phyloP scores from a whole-genome alignment of 2,113 vertebrate species.

The Channa maculata region DNA sequence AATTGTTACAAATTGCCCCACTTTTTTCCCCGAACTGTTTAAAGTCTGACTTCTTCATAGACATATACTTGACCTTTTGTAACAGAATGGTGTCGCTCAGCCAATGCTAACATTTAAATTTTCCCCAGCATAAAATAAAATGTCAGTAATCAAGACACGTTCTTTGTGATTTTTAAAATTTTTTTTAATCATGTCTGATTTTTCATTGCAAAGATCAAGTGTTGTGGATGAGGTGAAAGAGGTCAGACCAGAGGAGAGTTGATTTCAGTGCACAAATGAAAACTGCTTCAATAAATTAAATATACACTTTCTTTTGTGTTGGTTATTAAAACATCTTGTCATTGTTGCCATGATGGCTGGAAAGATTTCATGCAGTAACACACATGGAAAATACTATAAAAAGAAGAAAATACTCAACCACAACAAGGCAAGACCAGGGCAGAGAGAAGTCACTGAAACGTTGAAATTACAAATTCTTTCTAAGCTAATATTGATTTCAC shows the following conservation, averaged over 20 bases:
- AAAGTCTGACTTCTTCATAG: slow-evolving; percentile 55
- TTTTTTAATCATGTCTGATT: slow-evolving; percentile 62
- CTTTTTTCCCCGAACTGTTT: slow-evolving; percentile 22
- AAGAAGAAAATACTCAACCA: slow-evolving; percentile 22
- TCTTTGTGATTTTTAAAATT: slow-evolving; percentile 27
- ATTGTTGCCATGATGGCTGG: not conserved
- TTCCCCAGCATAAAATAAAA: slow-evolving; percentile 74
- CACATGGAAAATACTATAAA: slow-evolving; percentile 28
- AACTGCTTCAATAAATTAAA: slow-evolving; percentile 80
- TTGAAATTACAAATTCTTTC: not conserved
- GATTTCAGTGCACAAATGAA: slow-evolving; percentile 75
- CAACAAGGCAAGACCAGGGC: slow-evolving; percentile 24
- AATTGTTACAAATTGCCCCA: slow-evolving; percentile 27
- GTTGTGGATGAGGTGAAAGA: slow-evolving; percentile 62
- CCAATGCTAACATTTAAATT: slow-evolving; percentile 67
- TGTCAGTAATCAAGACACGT: slow-evolving; percentile 43
- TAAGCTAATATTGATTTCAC: not conserved
- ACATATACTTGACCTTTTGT: slow-evolving; percentile 69
- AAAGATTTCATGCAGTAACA: slow-evolving; percentile 51
- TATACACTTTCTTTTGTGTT: slow-evolving; percentile 55
- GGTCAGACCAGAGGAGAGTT: slow-evolving; percentile 48
- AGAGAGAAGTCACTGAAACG: not conserved
- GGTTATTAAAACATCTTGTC: slow-evolving; percentile 1
- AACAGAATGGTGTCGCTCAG: slow-evolving; percentile 75
- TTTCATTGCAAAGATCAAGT: slow-evolving; percentile 70